Conservation (phyloP, 2,888 invertebrate species). For the Folsomia manolachei region DNA sequence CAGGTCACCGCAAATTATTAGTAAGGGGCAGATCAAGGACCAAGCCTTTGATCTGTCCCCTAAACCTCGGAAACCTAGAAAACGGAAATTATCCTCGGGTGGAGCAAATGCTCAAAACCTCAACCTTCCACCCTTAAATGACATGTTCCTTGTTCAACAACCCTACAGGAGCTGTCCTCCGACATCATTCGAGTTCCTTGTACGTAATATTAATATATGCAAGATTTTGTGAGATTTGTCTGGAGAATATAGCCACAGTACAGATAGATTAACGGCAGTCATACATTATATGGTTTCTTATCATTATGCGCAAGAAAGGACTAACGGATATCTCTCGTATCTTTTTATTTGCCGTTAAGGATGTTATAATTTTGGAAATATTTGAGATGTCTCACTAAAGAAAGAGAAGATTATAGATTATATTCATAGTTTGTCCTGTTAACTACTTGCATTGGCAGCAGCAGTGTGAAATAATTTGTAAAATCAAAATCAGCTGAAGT, state of each 20-base stretch:
- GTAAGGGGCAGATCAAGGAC: background rate
- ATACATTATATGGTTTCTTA: too few species aligned
- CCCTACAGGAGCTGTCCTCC: slow-evolving; percentile 1
- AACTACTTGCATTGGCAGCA: too few species aligned
- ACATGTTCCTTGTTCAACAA: slow-evolving; percentile 11
- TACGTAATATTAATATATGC: background rate
- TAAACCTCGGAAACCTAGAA: background rate
- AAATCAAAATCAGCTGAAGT: background rate
- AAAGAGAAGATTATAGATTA: too few species aligned
- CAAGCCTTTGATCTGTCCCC: background rate
- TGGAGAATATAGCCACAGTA: too few species aligned
- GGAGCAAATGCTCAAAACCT: background rate
- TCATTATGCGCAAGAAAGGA: too few species aligned
- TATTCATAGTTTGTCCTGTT: too few species aligned
- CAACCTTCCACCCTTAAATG: background rate
- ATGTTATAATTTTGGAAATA: too few species aligned
- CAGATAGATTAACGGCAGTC: too few species aligned
- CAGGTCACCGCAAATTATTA: background rate
- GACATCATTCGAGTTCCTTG: slow-evolving; percentile 15
- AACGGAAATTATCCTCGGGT: background rate
- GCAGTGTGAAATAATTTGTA: background rate
- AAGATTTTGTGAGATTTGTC: too few species aligned
- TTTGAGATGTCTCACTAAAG: too few species aligned
- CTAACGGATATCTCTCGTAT: too few species aligned
- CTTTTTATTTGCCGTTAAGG: too few species aligned